These are phyloP conservation scores for Ooceraea biroi DNA, from an alignment of 1,140 invertebrate genomes.

Conservation along the genomic window DNA sequence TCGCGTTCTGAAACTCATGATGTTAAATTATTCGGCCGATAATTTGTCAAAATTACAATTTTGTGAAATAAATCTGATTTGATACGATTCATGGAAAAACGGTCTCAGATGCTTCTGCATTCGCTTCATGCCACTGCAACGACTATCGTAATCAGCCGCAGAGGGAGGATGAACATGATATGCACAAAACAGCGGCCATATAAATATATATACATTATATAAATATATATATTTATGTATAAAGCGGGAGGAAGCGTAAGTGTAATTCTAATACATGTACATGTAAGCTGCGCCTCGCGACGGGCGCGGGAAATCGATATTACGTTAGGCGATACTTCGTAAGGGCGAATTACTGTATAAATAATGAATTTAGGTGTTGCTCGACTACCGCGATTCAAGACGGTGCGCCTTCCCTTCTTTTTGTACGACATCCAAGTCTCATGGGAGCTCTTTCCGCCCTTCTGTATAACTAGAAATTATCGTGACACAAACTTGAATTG, in stretches of 20 bases:
- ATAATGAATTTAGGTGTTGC: conserved; percentile 57
- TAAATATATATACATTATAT: conserved; percentile 68
- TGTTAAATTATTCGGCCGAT: no score
- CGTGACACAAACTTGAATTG: no score
- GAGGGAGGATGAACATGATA: conserved; percentile 64
- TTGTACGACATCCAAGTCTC: neutral
- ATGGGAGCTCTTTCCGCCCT: neutral
- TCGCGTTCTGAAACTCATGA: neutral
- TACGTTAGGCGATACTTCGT: neutral
- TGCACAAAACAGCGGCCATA: conserved; percentile 71
- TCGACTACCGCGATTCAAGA: conserved; percentile 60
- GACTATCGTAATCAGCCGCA: conserved; percentile 3
- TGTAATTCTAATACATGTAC: conserved; percentile 62
- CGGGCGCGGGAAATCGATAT: conserved; percentile 33
- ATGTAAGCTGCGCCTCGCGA: conserved; percentile 58
- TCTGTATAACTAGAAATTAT: no score
- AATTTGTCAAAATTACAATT: no score
- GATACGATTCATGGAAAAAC: no score
- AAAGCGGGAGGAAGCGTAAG: conserved; percentile 45
- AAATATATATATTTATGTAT: conserved; percentile 72
- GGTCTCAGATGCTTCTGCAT: no score
- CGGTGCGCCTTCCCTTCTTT: conserved; percentile 24
- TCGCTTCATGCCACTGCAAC: neutral
- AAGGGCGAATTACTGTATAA: conserved; percentile 67
- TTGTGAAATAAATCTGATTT: no score